Percentiles rank a stretch among this genome's conserved stretches.
Conservation (phyloP, 2,797 vertebrate species). For the Pipistrellus pygmaeus region DNA sequence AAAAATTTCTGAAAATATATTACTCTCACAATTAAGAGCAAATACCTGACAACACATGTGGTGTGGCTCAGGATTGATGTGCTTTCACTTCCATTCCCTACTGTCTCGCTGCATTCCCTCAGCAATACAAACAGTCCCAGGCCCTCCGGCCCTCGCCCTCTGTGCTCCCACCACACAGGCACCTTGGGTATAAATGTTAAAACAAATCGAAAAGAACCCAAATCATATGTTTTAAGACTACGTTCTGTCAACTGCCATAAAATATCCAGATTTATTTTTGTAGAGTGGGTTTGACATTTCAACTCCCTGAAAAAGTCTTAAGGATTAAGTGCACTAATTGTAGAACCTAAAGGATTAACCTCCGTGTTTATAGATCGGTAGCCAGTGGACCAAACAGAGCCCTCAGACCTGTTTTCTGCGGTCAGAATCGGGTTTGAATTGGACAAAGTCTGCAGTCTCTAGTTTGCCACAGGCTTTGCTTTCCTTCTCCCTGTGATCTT, state of each 20-base stretch:
- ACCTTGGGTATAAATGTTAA: conserved; percentile 83
- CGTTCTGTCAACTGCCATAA: conserved; percentile 44
- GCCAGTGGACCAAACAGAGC: background rate
- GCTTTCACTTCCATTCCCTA: conserved; percentile 75
- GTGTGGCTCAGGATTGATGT: conserved; percentile 85
- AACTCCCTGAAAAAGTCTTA: background rate
- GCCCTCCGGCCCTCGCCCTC: background rate
- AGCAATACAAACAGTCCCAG: background rate
- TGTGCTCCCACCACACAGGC: background rate
- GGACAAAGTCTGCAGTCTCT: background rate
- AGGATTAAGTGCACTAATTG: background rate
- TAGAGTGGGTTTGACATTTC: background rate
- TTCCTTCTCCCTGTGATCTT: conserved; percentile 6
- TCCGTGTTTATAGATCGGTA: background rate
- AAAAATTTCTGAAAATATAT: conserved; percentile 92
- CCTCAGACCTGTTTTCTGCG: conserved; percentile 27
- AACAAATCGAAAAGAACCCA: background rate
- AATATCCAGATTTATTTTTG: background rate
- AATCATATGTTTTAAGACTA: conserved; percentile 16
- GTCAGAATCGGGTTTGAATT: conserved; percentile 24
- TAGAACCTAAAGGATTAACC: conserved; percentile 47
- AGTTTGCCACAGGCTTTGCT: conserved; percentile 44
- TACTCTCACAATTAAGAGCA: conserved; percentile 92
- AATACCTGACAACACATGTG: conserved; percentile 90
- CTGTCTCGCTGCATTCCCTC: conserved; percentile 69